Base-by-base conservation (phyloP, 2,797 vertebrate genomes). In the Carapus acus region DNA sequence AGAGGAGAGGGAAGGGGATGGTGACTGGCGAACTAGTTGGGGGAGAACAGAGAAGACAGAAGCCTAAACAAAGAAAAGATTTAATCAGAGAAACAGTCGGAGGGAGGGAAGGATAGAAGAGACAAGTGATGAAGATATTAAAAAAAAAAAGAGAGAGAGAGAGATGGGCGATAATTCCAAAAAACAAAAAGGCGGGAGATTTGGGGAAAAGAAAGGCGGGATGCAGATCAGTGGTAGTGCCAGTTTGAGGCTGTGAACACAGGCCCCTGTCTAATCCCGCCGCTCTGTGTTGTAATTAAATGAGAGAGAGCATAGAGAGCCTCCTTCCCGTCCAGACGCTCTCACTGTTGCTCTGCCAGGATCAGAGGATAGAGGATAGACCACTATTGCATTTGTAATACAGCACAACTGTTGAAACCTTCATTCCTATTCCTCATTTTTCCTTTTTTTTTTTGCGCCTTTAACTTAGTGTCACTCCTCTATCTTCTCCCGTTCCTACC, bases 301-400 rank as follows among this genome's bases (percentile, higher is more conserved):
- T 83, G 79, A 82, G 81, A 80, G 78, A 49, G 71, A 77, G 79
- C 79, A 71, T 64, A 69, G 71, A 74, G 79, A 80, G 73, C 78
- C 76, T 80, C 83, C 79, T 83, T 81, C 79, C 73, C 83, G 65
- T 86, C 86, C 87, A 86, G 80, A 88, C 88, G 84, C 88, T 89
- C 80, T 73, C 85, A 79, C 81, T 85, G 84, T 84, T 83, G 83
- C 84, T 88, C 83, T 86, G 86, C 85, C 83, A 86, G 88, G 84
- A 88, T 88, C 87, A 84, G 79, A 74, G 76, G 82, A 85, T 84
- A 77, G 78, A 79, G 71, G 79, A 85, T 88, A 82, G 80, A 89
- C 79, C 85, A 89, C 88, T 90, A 88, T 88, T 89, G 88, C 88
- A 85, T 89, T 89, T 89, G 86, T 87, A 86, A 88, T 86, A 78